Base-by-base conservation (phyloP, 2,888 invertebrate species). In the Theretra japonica region DNA sequence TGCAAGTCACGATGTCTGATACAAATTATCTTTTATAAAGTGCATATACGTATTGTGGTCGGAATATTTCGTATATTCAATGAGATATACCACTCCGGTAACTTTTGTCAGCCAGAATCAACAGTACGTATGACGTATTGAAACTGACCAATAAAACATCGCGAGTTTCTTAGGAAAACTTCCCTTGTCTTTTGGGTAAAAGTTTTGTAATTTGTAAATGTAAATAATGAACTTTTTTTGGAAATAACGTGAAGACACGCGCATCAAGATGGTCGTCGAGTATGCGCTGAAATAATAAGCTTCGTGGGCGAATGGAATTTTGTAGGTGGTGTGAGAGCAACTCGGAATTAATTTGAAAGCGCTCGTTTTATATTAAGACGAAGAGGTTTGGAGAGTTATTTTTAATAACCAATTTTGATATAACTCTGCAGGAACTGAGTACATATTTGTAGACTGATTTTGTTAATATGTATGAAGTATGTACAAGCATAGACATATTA, bases 201-300 rank as follows among this genome's bases (percentile, higher is more conserved):
- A n/a, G n/a, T n/a, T n/a, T n/a, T n/a, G 28, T 28, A 0, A 28
- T 28, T 28, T 28, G 5, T 28, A 28, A 28, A 41, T 15, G 41
- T 15, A 41, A 41, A 41, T 11, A 11, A 1, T 3, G 2, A 41
- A 41, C 41, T 41, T 41, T 41, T n/a, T 15, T 41, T 11, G 15
- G 4, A 41, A 11, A 15, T 41, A 41, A 15, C 15, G 41, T 41
- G 11, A 15, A n/a, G 4, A 50, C 17, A 53, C 53, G 53, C 5
- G 53, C 19, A n/a, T 41, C n/a, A n/a, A 53, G 17, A 19, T 53
- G 53, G n/a, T 6, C 5, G 53, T n/a, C 17, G 6, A 53, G n/a
- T 53, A 53, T 53, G n/a, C n/a, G n/a, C n/a, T n/a, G n/a, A 53
- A 53, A 53, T 53, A 53, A 53, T 53, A 53, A n/a, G 53, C 19